Base-by-base conservation (phyloP, 1,140 invertebrate species). In the Zaprionus kolodkinae region DNA sequence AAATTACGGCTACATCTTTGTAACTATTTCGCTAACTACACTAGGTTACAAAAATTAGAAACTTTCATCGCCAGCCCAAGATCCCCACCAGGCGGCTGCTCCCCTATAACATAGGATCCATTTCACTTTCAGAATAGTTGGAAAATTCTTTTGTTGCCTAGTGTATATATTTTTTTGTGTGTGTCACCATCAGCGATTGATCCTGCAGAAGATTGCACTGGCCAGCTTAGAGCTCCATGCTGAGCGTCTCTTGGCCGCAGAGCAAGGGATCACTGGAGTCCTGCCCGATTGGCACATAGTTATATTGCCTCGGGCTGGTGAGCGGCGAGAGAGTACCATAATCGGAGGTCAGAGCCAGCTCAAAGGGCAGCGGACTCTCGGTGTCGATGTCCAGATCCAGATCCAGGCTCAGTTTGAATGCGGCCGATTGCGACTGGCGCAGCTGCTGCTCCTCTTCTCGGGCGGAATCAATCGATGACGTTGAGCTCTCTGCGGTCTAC, bases 401-500 rank as follows among this genome's bases (percentile, higher is more conserved):
- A 62, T 72, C 79, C 30, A 71, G 36, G 33, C 55, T 45, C 56
- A 71, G 7, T 3, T 64, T 60, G 21, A 30, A 59, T 21, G 40
- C 36, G 5, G 25, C 35, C 12, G 62, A 79, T 43, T 48, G 45
- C 15, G 9, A 12, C 5, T 11, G 35, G 12, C 48, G 78, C 36
- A 7, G 33, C 17, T 12, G 60, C 38, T 45, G 50, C 10, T 12
- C 27, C n/a, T 55, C 74, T 30, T 7, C 48, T n/a, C 59, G 55
- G 67, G 60, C 73, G 35, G 78, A 83, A 79, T 73, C 79, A 67
- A 73, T 76, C 74, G 84, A 72, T 50, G 85, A 91, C 83, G 80
- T 62, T 72, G 87, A 89, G 76, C 79, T 87, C 76, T 61, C 65
- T 91, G 74, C 72, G 78, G 77, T 79, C 91, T 92, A 92, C 91